These are phyloP conservation scores for Apodemus speciosus DNA, from an alignment of 2,113 vertebrate species.

Conservation along the genomic window DNA sequence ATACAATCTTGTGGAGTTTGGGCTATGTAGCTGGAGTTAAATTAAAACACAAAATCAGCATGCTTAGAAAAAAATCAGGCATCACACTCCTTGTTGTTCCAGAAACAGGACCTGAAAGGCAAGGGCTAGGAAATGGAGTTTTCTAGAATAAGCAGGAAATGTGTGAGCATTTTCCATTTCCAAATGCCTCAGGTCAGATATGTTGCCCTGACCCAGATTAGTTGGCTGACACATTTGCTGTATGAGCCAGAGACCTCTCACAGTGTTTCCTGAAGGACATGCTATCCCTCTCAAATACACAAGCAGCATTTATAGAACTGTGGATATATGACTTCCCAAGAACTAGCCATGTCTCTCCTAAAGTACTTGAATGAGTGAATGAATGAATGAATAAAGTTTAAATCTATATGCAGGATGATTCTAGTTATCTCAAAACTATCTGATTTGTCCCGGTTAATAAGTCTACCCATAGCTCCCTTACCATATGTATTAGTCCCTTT, in stretches of 20 bases:
- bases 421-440: neutral
- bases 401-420: neutral
- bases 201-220: neutral
- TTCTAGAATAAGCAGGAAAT: slow-evolving; percentile 45
- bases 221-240: neutral
- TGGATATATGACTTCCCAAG: neutral
- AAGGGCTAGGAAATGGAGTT: neutral
- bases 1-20: neutral
- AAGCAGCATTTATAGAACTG: neutral
- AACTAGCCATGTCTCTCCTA: neutral
- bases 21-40: neutral
- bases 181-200: neutral
- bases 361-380: neutral
- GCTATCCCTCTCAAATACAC: neutral
- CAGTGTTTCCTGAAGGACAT: neutral
- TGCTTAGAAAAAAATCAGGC: neutral
- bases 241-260: neutral
- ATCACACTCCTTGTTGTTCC: slow-evolving; percentile 4
- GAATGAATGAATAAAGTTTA: neutral
- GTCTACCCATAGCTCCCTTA: neutral
- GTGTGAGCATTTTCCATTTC: slow-evolving; percentile 58
- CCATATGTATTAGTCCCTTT: neutral
- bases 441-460: neutral
- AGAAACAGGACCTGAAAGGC: neutral
- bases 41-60: neutral